phyloP scores from a whole-genome alignment of 2,888 invertebrate species.

The Notodonta ziczac region DNA sequence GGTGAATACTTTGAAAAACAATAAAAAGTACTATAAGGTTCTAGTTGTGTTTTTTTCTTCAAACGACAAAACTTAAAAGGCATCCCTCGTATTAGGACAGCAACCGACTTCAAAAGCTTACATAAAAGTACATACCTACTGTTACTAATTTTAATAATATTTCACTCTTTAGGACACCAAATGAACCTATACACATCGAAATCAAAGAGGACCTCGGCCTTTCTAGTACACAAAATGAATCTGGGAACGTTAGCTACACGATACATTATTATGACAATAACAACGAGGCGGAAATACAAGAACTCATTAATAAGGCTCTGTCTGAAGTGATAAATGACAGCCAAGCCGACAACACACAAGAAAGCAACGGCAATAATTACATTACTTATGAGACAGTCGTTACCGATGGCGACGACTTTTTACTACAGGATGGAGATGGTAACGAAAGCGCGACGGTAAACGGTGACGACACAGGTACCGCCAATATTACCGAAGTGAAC shows the following conservation, averaged over 20 bases:
- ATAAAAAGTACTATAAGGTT: too few relatives aligned
- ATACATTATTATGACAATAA: constrained; percentile 29
- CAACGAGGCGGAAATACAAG: background rate
- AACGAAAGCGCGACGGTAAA: constrained; percentile 19
- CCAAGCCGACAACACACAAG: constrained; percentile 8
- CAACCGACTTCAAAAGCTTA: too few relatives aligned
- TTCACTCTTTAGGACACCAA: constrained; percentile 12
- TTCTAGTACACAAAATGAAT: constrained; percentile 12
- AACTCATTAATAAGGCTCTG: background rate
- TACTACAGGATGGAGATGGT: constrained; percentile 7
- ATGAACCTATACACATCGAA: constrained; percentile 11
- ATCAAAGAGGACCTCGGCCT: background rate
- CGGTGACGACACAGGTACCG: constrained; percentile 10
- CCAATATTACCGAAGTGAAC: background rate
- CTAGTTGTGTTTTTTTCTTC: too few relatives aligned
- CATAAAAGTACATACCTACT: too few relatives aligned
- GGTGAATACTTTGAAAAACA: too few relatives aligned
- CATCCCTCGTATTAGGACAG: too few relatives aligned
- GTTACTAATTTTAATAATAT: too few relatives aligned
- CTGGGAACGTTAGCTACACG: constrained; percentile 19
- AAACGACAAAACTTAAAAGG: too few relatives aligned
- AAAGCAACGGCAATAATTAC: constrained; percentile 22
- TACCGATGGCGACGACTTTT: constrained; percentile 16
- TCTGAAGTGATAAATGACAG: background rate
- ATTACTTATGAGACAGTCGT: constrained; percentile 39